These are phyloP conservation scores for Pyrrhosoma nymphula DNA, from an alignment of 2,888 invertebrate genomes.

Conservation along the genomic window DNA sequence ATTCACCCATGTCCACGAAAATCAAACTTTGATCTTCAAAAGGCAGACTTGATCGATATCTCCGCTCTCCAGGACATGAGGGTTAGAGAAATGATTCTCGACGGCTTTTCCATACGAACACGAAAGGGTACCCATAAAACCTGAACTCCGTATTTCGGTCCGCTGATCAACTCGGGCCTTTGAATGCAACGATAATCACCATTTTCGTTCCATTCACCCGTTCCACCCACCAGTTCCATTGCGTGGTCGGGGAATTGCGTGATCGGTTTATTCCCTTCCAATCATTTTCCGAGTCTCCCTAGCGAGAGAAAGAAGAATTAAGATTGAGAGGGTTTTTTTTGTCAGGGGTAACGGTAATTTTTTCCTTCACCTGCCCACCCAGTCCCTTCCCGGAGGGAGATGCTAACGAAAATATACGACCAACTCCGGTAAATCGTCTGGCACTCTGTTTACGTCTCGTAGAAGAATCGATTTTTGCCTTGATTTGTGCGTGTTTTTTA, in stretches of 20 bases:
- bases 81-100: not conserved
- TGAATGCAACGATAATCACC: not conserved
- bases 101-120: no score
- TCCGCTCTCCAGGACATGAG: not conserved
- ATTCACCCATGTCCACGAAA: not conserved
- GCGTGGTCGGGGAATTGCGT: not conserved
- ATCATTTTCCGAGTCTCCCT: not conserved
- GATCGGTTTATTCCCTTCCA: not conserved
- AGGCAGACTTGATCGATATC: not conserved
- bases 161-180: not conserved
- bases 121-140: not conserved
- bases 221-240: no score
- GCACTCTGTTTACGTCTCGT: not conserved
- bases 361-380: not conserved
- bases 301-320: not conserved
- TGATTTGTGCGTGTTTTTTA: conserved; percentile 13
- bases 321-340: not conserved
- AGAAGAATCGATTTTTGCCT: not conserved
- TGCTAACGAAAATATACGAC: conserved; percentile 3
- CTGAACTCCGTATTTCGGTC: not conserved
- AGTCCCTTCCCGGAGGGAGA: not conserved
- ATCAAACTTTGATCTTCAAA: not conserved
- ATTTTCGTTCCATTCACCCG: no score
- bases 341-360: not conserved
- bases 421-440: not conserved